Evolutionary conservation across 1,140 invertebrate genomes (phyloP).

Genomic region (Mya arenaria): DNA sequence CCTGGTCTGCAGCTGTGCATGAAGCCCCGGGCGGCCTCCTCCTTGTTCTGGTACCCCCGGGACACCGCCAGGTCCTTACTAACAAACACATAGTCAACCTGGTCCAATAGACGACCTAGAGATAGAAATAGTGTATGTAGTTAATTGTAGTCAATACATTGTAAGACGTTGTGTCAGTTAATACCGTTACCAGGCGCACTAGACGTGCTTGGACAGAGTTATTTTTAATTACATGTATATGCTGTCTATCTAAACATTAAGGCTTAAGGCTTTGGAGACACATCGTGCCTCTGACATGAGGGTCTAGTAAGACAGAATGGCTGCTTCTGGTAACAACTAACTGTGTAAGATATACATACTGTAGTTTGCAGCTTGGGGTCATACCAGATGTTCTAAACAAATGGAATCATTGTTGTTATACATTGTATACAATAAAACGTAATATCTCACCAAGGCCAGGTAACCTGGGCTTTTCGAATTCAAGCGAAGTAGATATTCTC

Average conservation of each 20-base stretch:
- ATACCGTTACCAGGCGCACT: no score
- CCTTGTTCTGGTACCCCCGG: conserved; percentile 83
- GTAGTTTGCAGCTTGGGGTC: neutral
- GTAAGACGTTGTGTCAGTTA: no score
- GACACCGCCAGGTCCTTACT: conserved; percentile 85
- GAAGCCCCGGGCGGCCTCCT: conserved; percentile 82
- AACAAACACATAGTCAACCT: conserved; percentile 86
- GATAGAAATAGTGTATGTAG: neutral
- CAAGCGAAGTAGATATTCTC: conserved; percentile 84
- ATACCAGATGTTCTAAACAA: neutral
- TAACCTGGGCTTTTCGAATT: conserved; percentile 83
- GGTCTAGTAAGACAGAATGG: no score
- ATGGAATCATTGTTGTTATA: neutral
- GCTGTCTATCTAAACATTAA: no score
- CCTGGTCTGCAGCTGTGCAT: conserved; percentile 80
- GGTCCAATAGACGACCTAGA: conserved; percentile 82
- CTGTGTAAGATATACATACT: neutral
- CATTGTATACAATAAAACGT: neutral
- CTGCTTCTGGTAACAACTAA: no score
- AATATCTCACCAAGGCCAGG: conserved; percentile 80
- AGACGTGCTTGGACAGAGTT: no score
- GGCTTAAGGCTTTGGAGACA: no score
- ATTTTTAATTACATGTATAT: no score
- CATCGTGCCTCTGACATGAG: no score
- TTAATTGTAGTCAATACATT: no score